Conservation (phyloP, 2,797 vertebrate genomes). For the Acipenser ruthenus region DNA sequence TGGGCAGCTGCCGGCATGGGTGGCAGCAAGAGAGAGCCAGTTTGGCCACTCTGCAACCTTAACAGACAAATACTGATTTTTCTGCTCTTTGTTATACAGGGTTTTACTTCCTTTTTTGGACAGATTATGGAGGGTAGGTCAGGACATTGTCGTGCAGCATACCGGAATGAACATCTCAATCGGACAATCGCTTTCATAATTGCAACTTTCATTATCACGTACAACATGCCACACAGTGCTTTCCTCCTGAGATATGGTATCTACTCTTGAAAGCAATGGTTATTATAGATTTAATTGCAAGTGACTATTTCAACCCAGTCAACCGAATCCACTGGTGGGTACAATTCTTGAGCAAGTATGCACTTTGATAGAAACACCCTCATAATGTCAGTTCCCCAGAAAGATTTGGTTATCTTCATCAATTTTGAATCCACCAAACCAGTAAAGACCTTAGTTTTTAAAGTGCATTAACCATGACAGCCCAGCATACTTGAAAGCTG, state of each 20-base stretch:
- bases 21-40: slow-evolving; percentile 42
- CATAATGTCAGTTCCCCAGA: background rate
- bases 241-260: slow-evolving; percentile 20
- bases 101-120: background rate
- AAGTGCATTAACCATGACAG: too few species aligned
- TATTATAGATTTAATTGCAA: slow-evolving; percentile 38
- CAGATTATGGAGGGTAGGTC: slow-evolving; percentile 4
- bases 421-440: too few species aligned
- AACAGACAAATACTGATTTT: background rate
- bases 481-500: too few species aligned
- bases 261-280: slow-evolving; percentile 29
- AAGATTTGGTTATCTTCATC: too few species aligned
- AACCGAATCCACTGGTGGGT: background rate
- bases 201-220: slow-evolving; percentile 26
- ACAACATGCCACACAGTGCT: slow-evolving; percentile 24
- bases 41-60: slow-evolving; percentile 15
- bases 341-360: background rate
- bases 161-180: slow-evolving; percentile 21
- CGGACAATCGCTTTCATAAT: slow-evolving; percentile 29
- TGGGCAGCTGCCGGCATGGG: slow-evolving; percentile 72
- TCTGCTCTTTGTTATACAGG: background rate
- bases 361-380: background rate
- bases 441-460: too few species aligned
- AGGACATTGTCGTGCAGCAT: background rate
- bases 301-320: slow-evolving; percentile 20